A percentile compares a stretch with the other conserved stretches of the same genome.
These are phyloP conservation scores for Cynaeus angustus DNA, from an alignment of 2,888 invertebrate genomes.

Conservation along the genomic window DNA sequence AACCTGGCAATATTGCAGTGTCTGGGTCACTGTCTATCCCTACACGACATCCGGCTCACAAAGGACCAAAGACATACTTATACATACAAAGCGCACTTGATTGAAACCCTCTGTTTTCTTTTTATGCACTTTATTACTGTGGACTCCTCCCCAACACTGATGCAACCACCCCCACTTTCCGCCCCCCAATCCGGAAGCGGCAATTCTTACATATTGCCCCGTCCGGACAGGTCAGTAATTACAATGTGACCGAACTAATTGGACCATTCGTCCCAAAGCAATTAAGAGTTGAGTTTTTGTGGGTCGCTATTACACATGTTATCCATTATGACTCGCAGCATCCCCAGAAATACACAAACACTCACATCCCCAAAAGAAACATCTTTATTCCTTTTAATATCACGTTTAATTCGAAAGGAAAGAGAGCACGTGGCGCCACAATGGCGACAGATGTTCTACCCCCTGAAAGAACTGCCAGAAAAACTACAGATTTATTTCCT, in stretches of 20 bases:
- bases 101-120: too few relatives aligned
- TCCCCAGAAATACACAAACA: neutral
- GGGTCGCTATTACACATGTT: neutral
- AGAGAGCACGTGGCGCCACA: neutral
- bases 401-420: neutral
- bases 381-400: neutral
- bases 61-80: too few relatives aligned
- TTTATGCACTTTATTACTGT: too few relatives aligned
- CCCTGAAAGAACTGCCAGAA: neutral
- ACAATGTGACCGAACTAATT: conserved; percentile 38
- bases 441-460: neutral
- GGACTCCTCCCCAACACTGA: too few relatives aligned
- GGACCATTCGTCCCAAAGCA: conserved; percentile 39
- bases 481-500: conserved; percentile 1
- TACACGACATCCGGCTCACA: too few relatives aligned
- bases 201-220: conserved; percentile 15
- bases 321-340: too few relatives aligned
- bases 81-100: too few relatives aligned
- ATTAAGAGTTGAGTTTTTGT: conserved; percentile 32
- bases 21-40: too few relatives aligned
- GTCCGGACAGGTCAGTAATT: conserved; percentile 38
- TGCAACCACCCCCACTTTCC: neutral
- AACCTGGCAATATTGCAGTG: too few relatives aligned
- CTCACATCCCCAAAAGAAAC: neutral
- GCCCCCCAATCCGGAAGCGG: neutral